Conservation (phyloP, 1,140 invertebrate species). For the Dendrolimus punctatus region DNA sequence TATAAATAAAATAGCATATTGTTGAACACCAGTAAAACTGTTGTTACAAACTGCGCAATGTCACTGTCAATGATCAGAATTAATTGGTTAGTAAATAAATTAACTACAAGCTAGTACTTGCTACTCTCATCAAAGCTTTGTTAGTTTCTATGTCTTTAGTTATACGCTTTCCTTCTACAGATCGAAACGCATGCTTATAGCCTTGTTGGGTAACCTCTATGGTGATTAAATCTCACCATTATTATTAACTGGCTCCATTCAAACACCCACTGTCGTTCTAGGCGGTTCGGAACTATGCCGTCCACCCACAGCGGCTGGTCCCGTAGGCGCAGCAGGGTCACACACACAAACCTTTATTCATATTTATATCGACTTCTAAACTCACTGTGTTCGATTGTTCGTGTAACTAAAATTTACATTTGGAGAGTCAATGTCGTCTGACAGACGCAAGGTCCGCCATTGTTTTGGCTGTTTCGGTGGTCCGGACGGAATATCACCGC, state of each 20-base stretch:
- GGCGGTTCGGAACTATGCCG: constrained; percentile 66
- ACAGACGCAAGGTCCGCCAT: constrained; percentile 53
- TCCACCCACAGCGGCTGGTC: constrained; percentile 66
- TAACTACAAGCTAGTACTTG: constrained; percentile 35
- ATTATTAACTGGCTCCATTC: constrained; percentile 71
- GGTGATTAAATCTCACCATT: constrained; percentile 71
- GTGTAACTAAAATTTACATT: constrained; percentile 58
- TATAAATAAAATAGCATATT: too few relatives aligned
- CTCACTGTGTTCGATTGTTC: constrained; percentile 59
- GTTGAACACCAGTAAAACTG: constrained; percentile 4
- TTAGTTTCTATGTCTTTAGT: constrained; percentile 47
- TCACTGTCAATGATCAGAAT: constrained; percentile 14
- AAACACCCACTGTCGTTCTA: constrained; percentile 68
- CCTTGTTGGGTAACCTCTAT: constrained; percentile 66
- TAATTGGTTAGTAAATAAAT: constrained; percentile 52
- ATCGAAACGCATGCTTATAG: constrained; percentile 56
- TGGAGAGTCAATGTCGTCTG: constrained; percentile 56
- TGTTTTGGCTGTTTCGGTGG: constrained; percentile 59
- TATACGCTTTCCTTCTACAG: constrained; percentile 49
- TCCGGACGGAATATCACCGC: constrained; percentile 32
- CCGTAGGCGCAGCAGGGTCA: constrained; percentile 70
- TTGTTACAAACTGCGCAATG: constrained; percentile 1
- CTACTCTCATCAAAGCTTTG: constrained; percentile 30
- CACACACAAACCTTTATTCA: constrained; percentile 58
- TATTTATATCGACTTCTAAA: constrained; percentile 45